Conservation (phyloP, 2,888 invertebrate genomes). For the Cepaea hortensis region DNA sequence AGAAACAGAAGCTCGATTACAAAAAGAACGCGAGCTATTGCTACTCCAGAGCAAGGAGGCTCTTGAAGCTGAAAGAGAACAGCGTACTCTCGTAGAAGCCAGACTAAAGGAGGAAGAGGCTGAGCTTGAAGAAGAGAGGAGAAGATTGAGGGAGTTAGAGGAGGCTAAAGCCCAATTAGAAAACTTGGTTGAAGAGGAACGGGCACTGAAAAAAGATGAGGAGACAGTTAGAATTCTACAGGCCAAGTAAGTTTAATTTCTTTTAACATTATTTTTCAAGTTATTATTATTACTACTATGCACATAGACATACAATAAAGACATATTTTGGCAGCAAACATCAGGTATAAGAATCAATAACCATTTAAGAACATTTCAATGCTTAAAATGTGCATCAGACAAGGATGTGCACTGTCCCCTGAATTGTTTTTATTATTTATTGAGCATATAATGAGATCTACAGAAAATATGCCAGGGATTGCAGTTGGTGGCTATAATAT, state of each 20-base stretch:
- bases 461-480: too few relatives aligned
- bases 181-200: conserved; percentile 86
- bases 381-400: too few relatives aligned
- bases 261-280: background rate
- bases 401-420: too few relatives aligned
- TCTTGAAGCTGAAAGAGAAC: conserved; percentile 75
- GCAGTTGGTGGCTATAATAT: background rate
- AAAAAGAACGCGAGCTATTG: conserved; percentile 40
- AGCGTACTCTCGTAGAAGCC: conserved; percentile 78
- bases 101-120: conserved; percentile 78
- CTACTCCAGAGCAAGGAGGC: conserved; percentile 35
- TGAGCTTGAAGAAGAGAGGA: conserved; percentile 83
- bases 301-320: background rate
- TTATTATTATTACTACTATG: background rate
- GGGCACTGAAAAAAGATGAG: conserved; percentile 89
- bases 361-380: too few relatives aligned
- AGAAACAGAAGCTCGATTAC: conserved; percentile 38
- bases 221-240: conserved; percentile 82
- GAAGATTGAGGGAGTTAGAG: conserved; percentile 83
- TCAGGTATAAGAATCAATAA: too few relatives aligned
- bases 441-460: too few relatives aligned
- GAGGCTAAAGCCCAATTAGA: conserved; percentile 84
- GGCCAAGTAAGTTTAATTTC: conserved; percentile 61
- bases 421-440: too few relatives aligned
- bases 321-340: background rate